These are phyloP conservation scores for Antheraea mylitta DNA, from an alignment of 1,140 invertebrate species.

Conservation along the genomic window DNA sequence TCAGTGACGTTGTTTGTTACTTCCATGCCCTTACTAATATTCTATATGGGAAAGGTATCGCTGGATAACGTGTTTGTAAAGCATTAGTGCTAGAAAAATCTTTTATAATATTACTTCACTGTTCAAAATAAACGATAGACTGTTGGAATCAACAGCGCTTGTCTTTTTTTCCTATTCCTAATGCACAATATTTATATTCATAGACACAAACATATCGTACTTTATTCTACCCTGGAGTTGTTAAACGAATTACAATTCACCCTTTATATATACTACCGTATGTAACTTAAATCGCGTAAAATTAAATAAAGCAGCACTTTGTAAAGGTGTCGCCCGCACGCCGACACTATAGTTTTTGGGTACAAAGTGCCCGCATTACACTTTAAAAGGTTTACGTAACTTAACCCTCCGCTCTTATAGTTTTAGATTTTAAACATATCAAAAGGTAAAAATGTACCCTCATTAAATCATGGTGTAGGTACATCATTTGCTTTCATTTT, in stretches of 20 bases:
- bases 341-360: constrained; percentile 16
- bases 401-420: constrained; percentile 10
- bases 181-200: too few relatives aligned
- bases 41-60: too few relatives aligned
- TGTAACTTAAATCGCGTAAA: constrained; percentile 35
- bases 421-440: constrained; percentile 13
- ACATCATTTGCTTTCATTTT: background rate
- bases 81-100: too few relatives aligned
- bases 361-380: constrained; percentile 27
- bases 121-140: too few relatives aligned
- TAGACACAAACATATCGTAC: too few relatives aligned
- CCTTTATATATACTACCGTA: constrained; percentile 5
- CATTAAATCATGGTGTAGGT: constrained; percentile 19
- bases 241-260: constrained; percentile 7
- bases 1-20: too few relatives aligned
- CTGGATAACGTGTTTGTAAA: too few relatives aligned
- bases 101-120: too few relatives aligned
- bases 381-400: constrained; percentile 14
- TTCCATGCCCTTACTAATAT: too few relatives aligned
- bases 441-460: constrained; percentile 33
- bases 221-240: constrained; percentile 1
- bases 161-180: too few relatives aligned
- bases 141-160: too few relatives aligned
- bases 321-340: constrained; percentile 41
- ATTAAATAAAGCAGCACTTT: constrained; percentile 35